Evolutionary conservation across 1,140 invertebrate species (phyloP).

Genomic region (Aricia agestis): DNA sequence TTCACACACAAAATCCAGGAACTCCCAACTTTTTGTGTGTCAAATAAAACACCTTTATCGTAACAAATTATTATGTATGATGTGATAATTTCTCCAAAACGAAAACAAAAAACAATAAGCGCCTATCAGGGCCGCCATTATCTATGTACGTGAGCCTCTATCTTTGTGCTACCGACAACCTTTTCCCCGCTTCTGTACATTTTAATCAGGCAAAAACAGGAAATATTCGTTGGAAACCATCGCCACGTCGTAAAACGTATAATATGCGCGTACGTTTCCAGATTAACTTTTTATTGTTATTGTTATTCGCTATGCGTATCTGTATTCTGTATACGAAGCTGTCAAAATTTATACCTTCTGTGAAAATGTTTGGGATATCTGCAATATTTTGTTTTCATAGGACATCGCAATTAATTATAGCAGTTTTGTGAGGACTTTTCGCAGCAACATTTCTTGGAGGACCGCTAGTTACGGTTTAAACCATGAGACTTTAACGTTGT

Average conservation of each 20-base stretch:
- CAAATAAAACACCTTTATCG: slow-evolving; percentile 32
- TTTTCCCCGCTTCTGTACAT: slow-evolving; percentile 64
- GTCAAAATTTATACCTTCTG: not conserved
- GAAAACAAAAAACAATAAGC: slow-evolving; percentile 60
- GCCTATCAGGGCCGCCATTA: slow-evolving; percentile 60
- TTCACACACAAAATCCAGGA: too few species aligned
- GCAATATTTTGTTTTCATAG: not conserved
- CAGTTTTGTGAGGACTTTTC: not conserved
- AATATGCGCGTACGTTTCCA: slow-evolving; percentile 8
- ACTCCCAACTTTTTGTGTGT: not conserved
- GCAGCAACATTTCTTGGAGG: too few species aligned
- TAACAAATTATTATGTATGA: slow-evolving; percentile 39
- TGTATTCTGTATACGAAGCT: not conserved
- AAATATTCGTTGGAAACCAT: slow-evolving; percentile 62
- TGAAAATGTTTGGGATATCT: not conserved
- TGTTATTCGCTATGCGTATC: slow-evolving; percentile 1
- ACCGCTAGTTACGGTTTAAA: too few species aligned
- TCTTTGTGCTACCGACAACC: slow-evolving; percentile 65
- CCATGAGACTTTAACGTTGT: too few species aligned
- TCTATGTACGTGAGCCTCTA: slow-evolving; percentile 67
- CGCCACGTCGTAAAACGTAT: slow-evolving; percentile 47
- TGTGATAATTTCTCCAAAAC: slow-evolving; percentile 64
- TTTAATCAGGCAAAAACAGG: slow-evolving; percentile 64
- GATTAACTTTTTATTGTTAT: slow-evolving; percentile 22
- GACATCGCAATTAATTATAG: not conserved